These are phyloP conservation scores for Hafferia zeledoni DNA, from an alignment of 2,797 vertebrate genomes.

Conservation along the genomic window DNA sequence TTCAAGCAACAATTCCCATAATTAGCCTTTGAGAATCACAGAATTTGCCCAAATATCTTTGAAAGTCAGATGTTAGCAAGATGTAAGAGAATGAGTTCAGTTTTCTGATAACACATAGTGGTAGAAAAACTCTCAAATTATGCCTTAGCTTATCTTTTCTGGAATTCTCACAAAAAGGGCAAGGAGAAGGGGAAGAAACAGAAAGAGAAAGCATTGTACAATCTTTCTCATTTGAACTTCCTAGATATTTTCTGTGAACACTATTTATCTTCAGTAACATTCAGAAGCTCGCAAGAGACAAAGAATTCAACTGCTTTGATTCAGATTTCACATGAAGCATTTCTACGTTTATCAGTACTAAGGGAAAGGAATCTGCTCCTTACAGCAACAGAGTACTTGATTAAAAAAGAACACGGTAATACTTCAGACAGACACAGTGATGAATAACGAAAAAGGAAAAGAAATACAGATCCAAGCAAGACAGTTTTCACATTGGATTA, in stretches of 20 bases:
- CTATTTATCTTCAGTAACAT: not conserved
- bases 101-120: not conserved
- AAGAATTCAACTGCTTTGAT: constrained; percentile 4
- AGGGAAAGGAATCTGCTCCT: not conserved
- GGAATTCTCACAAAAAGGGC: not conserved
- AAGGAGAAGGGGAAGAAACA: accelerated
- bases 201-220: not conserved
- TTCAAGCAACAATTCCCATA: not conserved
- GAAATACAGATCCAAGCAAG: not conserved
- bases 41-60: not conserved
- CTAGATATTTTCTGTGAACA: not conserved
- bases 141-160: not conserved
- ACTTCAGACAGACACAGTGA: not conserved
- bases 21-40: not conserved
- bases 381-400: not conserved
- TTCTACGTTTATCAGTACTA: not conserved
- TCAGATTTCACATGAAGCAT: not conserved
- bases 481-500: not conserved
- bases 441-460: not conserved
- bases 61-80: not conserved
- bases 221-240: not conserved
- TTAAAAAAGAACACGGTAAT: not conserved
- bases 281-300: not conserved
- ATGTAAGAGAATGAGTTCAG: not conserved
- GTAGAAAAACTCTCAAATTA: not conserved